Evolutionary conservation across 2,797 vertebrate species (phyloP).

Genomic region (Phalloptychus januarius): DNA sequence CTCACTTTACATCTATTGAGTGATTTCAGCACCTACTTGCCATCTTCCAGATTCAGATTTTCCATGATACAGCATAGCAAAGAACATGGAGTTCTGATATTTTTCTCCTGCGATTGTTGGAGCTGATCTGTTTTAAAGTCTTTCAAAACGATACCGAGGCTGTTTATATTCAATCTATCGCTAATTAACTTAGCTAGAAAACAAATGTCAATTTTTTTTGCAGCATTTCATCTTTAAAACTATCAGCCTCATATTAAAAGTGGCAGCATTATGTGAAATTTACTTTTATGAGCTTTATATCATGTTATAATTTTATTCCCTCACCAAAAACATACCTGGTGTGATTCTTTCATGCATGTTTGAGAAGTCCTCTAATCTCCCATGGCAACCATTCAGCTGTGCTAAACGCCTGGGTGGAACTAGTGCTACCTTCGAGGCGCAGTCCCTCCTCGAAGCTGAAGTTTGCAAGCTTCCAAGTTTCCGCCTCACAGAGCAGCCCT

Average conservation of each 20-base stretch:
- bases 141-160: neutral
- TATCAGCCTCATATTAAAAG: neutral
- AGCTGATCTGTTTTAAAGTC: neutral
- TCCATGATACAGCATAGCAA: neutral
- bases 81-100: neutral
- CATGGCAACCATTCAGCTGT: too few species aligned
- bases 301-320: too few species aligned
- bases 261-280: too few species aligned
- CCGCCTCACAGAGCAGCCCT: too few species aligned
- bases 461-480: too few species aligned
- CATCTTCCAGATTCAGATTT: conserved; percentile 10
- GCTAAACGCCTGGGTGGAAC: too few species aligned
- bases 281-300: too few species aligned
- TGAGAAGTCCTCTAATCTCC: too few species aligned
- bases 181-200: neutral
- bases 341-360: too few species aligned
- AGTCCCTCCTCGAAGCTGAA: too few species aligned
- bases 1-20: conserved; percentile 33
- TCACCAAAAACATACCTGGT: too few species aligned
- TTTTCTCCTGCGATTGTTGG: neutral
- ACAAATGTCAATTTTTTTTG: neutral
- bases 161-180: neutral
- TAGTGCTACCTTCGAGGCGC: too few species aligned
- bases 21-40: conserved; percentile 49
- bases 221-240: neutral